A percentile compares a stretch with the other conserved stretches of the same genome.
These are phyloP conservation scores for Drosophila rellima DNA, from an alignment of 2,888 invertebrate species.

Conservation along the genomic window DNA sequence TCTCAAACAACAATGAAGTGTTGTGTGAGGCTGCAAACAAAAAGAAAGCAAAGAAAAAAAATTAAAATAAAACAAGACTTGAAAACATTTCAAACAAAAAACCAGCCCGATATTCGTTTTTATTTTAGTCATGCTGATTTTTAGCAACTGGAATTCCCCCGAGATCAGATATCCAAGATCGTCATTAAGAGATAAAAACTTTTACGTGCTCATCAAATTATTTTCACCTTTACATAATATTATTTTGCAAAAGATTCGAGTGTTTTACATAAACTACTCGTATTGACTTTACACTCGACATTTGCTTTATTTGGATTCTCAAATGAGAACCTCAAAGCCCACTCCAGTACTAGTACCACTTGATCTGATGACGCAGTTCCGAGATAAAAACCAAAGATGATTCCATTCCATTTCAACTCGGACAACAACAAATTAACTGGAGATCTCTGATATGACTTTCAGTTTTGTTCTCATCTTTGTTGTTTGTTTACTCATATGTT, in stretches of 20 bases:
- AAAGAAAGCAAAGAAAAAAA: conserved; percentile 66
- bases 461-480: conserved; percentile 44
- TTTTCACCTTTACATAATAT: conserved; percentile 63
- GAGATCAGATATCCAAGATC: conserved; percentile 38
- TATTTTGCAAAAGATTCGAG: background rate
- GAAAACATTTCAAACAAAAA: conserved; percentile 49
- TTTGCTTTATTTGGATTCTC: conserved; percentile 18
- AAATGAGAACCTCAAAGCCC: conserved; percentile 45
- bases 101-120: conserved; percentile 35
- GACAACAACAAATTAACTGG: conserved; percentile 23
- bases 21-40: conserved; percentile 34
- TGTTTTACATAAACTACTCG: conserved; percentile 61
- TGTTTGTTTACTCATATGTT: conserved; percentile 26
- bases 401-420: conserved; percentile 38
- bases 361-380: conserved; percentile 66
- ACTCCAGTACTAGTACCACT: conserved; percentile 56
- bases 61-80: conserved; percentile 36
- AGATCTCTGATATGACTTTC: conserved; percentile 51
- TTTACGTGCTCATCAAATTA: conserved; percentile 58
- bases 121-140: conserved; percentile 76
- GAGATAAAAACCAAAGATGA: conserved; percentile 44
- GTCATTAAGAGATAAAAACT: conserved; percentile 59
- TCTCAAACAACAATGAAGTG: conserved; percentile 5
- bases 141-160: conserved; percentile 72
- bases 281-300: conserved; percentile 60